phyloP scores from a whole-genome alignment of 2,797 vertebrate species.

The Crax fasciolata region DNA sequence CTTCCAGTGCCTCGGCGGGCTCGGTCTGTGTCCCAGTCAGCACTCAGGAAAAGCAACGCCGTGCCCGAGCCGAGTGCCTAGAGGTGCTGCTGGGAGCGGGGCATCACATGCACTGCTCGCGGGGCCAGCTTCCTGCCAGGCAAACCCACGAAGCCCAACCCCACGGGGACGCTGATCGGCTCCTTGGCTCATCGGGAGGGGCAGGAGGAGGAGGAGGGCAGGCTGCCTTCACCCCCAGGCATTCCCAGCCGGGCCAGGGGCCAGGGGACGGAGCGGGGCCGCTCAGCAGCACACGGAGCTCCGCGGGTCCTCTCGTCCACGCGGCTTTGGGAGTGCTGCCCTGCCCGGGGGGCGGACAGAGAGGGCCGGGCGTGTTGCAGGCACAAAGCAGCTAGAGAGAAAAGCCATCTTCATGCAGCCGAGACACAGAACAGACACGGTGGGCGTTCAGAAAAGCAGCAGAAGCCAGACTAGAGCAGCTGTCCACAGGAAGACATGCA shows the following conservation, averaged over 20 bases:
- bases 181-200: slow-evolving; percentile 68
- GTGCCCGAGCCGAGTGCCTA: neutral
- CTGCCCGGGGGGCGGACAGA: neutral
- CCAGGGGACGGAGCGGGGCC: slow-evolving; percentile 6
- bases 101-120: slow-evolving; percentile 61
- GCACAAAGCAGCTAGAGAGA: slow-evolving; percentile 63
- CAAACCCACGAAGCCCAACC: slow-evolving; percentile 49
- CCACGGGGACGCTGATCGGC: slow-evolving; percentile 50
- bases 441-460: slow-evolving; percentile 49
- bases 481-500: slow-evolving; percentile 78
- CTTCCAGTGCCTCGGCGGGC: neutral
- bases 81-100: neutral
- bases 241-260: slow-evolving; percentile 55
- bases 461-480: slow-evolving; percentile 65
- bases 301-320: slow-evolving; percentile 37
- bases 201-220: slow-evolving; percentile 67
- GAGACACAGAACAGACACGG: slow-evolving; percentile 62
- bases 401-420: slow-evolving; percentile 77
- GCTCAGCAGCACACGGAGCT: slow-evolving; percentile 1
- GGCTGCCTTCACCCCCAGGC: slow-evolving; percentile 45
- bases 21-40: slow-evolving; percentile 8
- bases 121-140: slow-evolving; percentile 50
- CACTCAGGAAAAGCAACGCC: slow-evolving; percentile 32
- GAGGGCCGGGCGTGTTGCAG: slow-evolving; percentile 30
- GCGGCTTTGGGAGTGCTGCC: slow-evolving; percentile 18